Percentiles rank a stretch among this genome's conserved stretches.
These are phyloP conservation scores for Ursus arctos DNA, from an alignment of 2,113 vertebrate genomes.

Conservation along the genomic window DNA sequence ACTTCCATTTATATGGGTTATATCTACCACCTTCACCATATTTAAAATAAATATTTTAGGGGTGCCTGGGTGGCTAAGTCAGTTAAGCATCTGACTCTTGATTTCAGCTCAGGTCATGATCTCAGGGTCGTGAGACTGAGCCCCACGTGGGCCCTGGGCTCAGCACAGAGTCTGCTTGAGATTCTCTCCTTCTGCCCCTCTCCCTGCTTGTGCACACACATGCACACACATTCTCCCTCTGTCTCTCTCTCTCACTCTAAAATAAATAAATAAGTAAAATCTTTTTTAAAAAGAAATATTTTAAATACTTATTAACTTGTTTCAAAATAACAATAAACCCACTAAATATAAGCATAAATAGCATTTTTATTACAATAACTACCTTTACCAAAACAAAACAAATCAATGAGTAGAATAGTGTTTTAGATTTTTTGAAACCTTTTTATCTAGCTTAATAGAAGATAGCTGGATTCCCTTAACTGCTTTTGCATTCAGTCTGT, in stretches of 20 bases:
- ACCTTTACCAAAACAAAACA: constrained; percentile 39
- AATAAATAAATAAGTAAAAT: neutral
- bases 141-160: neutral
- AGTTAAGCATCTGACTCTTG: neutral
- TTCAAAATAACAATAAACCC: constrained; percentile 13
- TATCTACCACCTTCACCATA: neutral
- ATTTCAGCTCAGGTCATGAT: neutral
- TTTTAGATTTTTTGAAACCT: neutral
- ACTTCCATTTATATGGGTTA: neutral
- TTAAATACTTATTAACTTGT: constrained; percentile 3
- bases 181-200: neutral
- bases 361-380: constrained; percentile 15
- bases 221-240: neutral
- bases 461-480: neutral
- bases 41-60: constrained; percentile 41
- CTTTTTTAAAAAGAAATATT: neutral
- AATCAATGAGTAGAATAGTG: neutral
- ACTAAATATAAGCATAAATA: neutral
- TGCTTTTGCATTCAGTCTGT: neutral
- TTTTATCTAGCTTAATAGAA: neutral
- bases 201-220: neutral
- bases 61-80: neutral
- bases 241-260: neutral
- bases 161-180: neutral
- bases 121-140: neutral